Evolutionary conservation across 2,113 vertebrate genomes (phyloP), one percentile per base, ranked within the genome.

Genomic region (Willisornis vidua): DNA sequence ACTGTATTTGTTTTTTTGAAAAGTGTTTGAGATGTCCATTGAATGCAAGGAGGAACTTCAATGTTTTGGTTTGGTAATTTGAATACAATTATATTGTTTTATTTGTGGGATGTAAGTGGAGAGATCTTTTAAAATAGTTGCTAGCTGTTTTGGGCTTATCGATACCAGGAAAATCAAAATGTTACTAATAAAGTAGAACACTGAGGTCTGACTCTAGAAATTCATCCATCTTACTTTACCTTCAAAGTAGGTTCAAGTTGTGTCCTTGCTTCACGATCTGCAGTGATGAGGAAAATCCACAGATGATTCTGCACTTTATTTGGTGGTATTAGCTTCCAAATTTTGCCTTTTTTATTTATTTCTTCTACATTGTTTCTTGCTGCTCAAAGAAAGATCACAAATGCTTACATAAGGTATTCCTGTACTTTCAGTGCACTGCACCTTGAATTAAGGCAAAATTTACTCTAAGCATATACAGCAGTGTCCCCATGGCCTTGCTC

Each of bases 271-370:
- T 77, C 3, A 2, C 46, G 41, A 67, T 25, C 7, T 37, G 10
- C 29, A 43, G 17, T 3, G 3, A 26, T 7, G 6, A 74, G 22
- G 61, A 24, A 79, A 25, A 1, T 25, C 5, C 9, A 70, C 10
- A 2, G 0, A 0, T 0, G 0, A 29, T 71, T 35, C 16, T 62
- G 13, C 1, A 2, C 2, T 49, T 55, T 41, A 3, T 65, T 83
- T 24, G 6, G 14, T 82, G 14, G 6, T 9, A 39, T n/a, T 35
- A 46, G 3, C 7, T 74, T 77, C 15, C 14, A 37, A 14, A n/a
- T 43, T 41, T 67, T 63, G 0, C 2, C 20, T 19, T 17, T 61
- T 39, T 17, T 31, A 33, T 54, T 0, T 2, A 4, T 15, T 66
- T 46, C 2, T 55, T 49, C 19, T 19, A 3, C 1, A 0, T 19